A percentile compares a stretch with the other conserved stretches of the same genome.
phyloP scores from a whole-genome alignment of 1,140 invertebrate genomes.

The Lasioglossum albipes region DNA sequence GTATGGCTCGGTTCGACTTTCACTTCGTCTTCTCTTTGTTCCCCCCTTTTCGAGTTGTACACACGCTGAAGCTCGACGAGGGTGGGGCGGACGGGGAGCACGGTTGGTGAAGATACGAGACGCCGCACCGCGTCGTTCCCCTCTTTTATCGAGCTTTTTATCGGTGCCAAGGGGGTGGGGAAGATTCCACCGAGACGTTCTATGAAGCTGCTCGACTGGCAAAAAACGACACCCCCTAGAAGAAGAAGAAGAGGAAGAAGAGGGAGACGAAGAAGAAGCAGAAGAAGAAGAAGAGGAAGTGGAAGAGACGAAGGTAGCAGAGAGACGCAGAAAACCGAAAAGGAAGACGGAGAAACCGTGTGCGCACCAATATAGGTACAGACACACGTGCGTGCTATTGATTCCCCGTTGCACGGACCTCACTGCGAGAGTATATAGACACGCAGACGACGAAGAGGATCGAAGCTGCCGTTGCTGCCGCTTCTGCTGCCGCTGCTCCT shows the following conservation, averaged over 20 bases:
- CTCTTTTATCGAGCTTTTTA: slow-evolving; percentile 40
- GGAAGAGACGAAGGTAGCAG: neutral
- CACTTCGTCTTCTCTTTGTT: slow-evolving; percentile 18
- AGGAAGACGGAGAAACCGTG: no score
- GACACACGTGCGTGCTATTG: slow-evolving; percentile 52
- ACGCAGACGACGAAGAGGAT: slow-evolving; percentile 49
- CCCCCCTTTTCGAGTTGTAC: no score
- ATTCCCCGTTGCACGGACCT: slow-evolving; percentile 50
- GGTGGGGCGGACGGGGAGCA: neutral
- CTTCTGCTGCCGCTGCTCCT: slow-evolving; percentile 44
- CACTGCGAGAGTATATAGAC: slow-evolving; percentile 37
- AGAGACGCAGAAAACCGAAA: no score
- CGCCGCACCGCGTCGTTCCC: neutral
- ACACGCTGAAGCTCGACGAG: neutral
- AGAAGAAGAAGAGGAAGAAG: slow-evolving; percentile 2
- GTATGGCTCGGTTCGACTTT: slow-evolving; percentile 20
- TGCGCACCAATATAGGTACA: slow-evolving; percentile 23
- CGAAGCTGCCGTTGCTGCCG: slow-evolving; percentile 56
- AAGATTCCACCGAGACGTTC: slow-evolving; percentile 25
- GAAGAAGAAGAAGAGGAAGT: neutral
- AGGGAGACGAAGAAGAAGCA: neutral
- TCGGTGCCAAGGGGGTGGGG: neutral
- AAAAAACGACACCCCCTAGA: slow-evolving; percentile 35
- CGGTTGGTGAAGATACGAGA: neutral
- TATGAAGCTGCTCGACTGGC: slow-evolving; percentile 24